Conservation (phyloP, 2,888 invertebrate genomes). For the Ctena decussata region DNA sequence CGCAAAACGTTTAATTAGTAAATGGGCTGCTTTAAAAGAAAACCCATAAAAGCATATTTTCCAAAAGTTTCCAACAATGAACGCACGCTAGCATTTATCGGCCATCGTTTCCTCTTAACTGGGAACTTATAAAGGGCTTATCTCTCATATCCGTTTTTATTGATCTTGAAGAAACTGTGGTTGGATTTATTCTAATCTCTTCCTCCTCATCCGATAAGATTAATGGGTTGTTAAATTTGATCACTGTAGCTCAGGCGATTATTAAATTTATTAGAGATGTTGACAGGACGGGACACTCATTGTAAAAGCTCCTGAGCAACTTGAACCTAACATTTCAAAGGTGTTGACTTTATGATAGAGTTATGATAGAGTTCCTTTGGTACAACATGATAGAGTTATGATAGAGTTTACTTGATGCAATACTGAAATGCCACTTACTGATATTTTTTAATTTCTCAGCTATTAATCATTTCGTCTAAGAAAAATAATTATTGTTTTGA, state of each 20-base stretch:
- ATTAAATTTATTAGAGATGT: neutral
- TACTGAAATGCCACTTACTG: too few species aligned
- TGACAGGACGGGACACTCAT: too few species aligned
- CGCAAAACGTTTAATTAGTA: neutral
- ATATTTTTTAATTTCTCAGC: too few species aligned
- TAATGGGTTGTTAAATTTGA: neutral
- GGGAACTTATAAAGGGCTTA: slow-evolving; percentile 1
- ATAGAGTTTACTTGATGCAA: too few species aligned
- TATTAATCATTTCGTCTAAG: too few species aligned
- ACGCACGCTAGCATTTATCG: neutral
- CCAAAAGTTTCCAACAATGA: neutral
- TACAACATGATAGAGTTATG: too few species aligned
- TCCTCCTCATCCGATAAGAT: neutral
- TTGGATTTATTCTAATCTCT: neutral
- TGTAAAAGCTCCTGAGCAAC: too few species aligned
- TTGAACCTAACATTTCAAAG: too few species aligned
- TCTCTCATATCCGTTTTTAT: neutral
- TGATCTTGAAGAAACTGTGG: neutral
- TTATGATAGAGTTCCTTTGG: too few species aligned
- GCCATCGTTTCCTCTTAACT: neutral
- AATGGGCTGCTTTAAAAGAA: neutral
- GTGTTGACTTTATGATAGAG: too few species aligned
- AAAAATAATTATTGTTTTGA: too few species aligned
- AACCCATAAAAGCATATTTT: neutral
- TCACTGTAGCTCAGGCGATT: neutral